These are phyloP conservation scores for Venusia cambrica DNA, from an alignment of 2,888 invertebrate genomes.

Conservation along the genomic window DNA sequence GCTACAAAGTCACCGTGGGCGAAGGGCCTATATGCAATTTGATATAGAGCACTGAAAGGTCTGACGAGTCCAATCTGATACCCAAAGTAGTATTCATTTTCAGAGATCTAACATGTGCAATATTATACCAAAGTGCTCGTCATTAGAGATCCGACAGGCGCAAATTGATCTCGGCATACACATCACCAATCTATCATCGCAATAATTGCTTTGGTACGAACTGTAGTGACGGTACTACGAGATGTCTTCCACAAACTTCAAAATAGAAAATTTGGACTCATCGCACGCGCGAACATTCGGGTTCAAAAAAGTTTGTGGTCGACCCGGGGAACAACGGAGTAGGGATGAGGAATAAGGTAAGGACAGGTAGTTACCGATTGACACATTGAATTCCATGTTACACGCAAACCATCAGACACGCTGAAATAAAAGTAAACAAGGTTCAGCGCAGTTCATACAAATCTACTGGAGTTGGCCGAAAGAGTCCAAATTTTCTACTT, in stretches of 20 bases:
- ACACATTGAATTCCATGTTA: constrained; percentile 68
- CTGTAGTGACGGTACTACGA: no score
- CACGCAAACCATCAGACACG: constrained; percentile 80
- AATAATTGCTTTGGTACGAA: no score
- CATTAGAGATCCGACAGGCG: no score
- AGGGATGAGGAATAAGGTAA: constrained; percentile 36
- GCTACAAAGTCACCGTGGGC: no score
- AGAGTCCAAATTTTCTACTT: constrained; percentile 61
- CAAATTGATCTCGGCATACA: no score
- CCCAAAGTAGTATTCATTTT: no score
- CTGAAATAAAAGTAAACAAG: constrained; percentile 68
- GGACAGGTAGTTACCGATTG: constrained; percentile 71
- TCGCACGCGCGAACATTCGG: constrained; percentile 50
- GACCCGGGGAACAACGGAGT: constrained; percentile 36
- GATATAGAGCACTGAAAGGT: no score
- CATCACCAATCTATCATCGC: no score
- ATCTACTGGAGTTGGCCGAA: constrained; percentile 42
- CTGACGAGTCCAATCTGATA: no score
- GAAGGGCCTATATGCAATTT: no score
- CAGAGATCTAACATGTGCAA: no score
- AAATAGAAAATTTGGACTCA: constrained; percentile 60
- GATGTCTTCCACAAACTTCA: constrained; percentile 71
- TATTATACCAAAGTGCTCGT: no score
- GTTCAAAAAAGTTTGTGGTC: constrained; percentile 65
- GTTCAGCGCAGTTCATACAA: constrained; percentile 36